These are phyloP conservation scores for Exephanes ischioxanthus DNA, from an alignment of 2,888 invertebrate species.

Conservation along the genomic window DNA sequence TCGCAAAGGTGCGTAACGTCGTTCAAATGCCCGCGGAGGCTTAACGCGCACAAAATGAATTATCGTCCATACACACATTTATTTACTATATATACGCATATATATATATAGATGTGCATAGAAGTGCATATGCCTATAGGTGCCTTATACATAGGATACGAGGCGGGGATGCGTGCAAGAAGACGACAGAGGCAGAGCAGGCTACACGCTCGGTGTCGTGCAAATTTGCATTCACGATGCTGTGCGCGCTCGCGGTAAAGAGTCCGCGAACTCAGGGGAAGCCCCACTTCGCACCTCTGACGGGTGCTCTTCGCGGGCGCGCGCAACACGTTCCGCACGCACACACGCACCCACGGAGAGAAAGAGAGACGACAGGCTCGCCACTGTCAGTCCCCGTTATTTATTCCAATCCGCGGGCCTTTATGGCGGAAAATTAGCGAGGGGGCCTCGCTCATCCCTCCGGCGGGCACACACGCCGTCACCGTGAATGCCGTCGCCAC, in stretches of 20 bases:
- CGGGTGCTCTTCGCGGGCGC: constrained; percentile 37
- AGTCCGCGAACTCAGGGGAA: constrained; percentile 60
- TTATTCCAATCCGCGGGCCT: constrained; percentile 80
- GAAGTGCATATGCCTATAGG: constrained; percentile 14
- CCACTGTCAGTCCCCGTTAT: constrained; percentile 79
- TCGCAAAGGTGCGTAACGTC: not conserved
- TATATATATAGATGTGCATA: not conserved
- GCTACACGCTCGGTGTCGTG: constrained; percentile 61
- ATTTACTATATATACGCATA: not conserved
- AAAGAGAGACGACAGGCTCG: constrained; percentile 31
- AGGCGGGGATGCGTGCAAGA: not conserved
- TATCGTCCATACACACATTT: constrained; percentile 73
- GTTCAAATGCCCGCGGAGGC: constrained; percentile 12
- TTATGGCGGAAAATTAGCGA: constrained; percentile 83
- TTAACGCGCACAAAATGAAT: constrained; percentile 75
- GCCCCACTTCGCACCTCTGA: constrained; percentile 80
- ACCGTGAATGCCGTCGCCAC: constrained; percentile 78
- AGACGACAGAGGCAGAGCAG: constrained; percentile 23
- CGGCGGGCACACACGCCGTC: constrained; percentile 45
- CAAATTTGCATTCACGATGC: constrained; percentile 77
- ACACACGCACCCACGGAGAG: constrained; percentile 1
- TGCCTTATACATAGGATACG: not conserved
- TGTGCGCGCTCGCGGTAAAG: constrained; percentile 39
- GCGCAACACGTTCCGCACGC: constrained; percentile 26
- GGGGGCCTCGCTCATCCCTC: constrained; percentile 68